These are phyloP conservation scores for Hylomyscus alleni DNA, from an alignment of 2,797 vertebrate genomes.

Conservation along the genomic window DNA sequence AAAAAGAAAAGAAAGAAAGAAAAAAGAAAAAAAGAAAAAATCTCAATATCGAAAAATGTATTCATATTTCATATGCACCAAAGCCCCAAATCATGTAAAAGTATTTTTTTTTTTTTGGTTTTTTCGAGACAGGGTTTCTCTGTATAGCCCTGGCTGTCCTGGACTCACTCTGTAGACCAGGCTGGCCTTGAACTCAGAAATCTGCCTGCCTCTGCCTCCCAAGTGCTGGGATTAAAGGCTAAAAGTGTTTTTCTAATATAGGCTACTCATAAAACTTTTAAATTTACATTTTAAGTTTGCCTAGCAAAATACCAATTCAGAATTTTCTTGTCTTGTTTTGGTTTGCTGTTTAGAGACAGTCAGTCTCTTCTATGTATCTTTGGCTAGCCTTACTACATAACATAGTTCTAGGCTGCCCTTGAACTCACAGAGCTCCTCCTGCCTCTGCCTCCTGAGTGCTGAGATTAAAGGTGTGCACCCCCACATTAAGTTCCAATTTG, in stretches of 20 bases:
- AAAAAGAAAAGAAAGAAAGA: background rate
- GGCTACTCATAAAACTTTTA: background rate
- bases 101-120: too few species aligned
- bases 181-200: too few species aligned
- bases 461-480: background rate
- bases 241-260: background rate
- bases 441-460: background rate
- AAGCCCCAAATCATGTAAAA: background rate
- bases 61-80: background rate
- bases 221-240: too few species aligned
- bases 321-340: background rate
- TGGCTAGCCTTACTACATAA: background rate
- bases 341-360: background rate
- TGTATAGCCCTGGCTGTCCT: too few species aligned
- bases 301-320: background rate
- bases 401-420: background rate
- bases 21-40: background rate
- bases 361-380: background rate
- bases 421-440: background rate
- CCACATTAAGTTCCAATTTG: background rate
- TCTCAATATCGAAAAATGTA: background rate
- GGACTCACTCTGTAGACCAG: too few species aligned
- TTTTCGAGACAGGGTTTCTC: too few species aligned
- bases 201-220: too few species aligned
- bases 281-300: background rate